Evolutionary conservation across 2,113 vertebrate genomes (phyloP), one percentile per base, ranked within the genome.

Genomic region (Labeo rohita): DNA sequence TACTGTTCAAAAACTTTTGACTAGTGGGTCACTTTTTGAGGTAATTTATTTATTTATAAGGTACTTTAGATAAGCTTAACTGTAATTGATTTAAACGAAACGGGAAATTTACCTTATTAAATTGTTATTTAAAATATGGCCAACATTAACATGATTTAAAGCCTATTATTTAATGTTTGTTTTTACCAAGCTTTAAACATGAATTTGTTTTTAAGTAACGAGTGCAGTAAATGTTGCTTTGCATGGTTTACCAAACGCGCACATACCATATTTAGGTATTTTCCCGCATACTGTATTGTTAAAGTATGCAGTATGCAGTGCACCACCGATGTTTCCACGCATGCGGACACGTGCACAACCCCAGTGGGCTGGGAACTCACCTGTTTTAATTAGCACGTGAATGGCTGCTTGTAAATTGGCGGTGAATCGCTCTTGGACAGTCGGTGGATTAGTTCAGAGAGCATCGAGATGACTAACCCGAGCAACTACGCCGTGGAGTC

Each of bases 391-490:
- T 93, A 87, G 75, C 18, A 15, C 85, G 16, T 7, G 89, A 39
- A 10, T 39, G 16, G 8, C 50, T 87, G 84, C 91, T 92, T n/a
- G 2, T 39, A 6, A 43, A 54, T 87, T 50, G n/a, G 21, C 6
- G 18, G 10, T 89, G 90, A 93, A 92, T 93, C 92, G 92, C 75
- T 87, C n/a, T 6, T 36, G 21, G 4, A 21, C 13, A 3, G 8
- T 39, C 16, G 6, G 15, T 21, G 23, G 8, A 8, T 47, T 36
- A 6, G 8, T 59, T 21, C 36, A 18, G 10, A 70, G 49, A 47
- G 28, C 47, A 52, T 54, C 84, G 89, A 12, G 43, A 94, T 95
- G 95, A 84, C 87, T 4, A 36, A 1, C 23, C 88, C 91, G 66
- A 56, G 59, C 80, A 74, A 9, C 45, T 79, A 89, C 18, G 5